A percentile compares a stretch with the other conserved stretches of the same genome.
phyloP scores from a whole-genome alignment of 2,113 vertebrate species.

The Amblyornis subalaris region DNA sequence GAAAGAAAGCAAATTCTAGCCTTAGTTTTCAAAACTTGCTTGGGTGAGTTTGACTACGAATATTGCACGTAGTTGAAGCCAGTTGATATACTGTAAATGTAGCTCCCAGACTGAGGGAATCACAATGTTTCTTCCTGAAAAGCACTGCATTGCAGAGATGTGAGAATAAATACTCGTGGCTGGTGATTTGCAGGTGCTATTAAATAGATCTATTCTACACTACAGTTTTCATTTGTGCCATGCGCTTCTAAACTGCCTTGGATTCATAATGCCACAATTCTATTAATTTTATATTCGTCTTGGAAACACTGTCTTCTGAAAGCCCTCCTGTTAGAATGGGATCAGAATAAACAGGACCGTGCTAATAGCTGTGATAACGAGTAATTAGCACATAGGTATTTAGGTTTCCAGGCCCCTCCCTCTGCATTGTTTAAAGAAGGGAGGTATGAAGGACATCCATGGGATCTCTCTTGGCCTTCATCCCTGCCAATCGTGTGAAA shows the following conservation, averaged over 20 bases:
- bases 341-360: background rate
- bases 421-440: background rate
- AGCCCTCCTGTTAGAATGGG: background rate
- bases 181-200: background rate
- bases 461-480: background rate
- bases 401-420: background rate
- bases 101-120: background rate
- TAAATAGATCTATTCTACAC: background rate
- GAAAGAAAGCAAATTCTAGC: background rate
- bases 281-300: background rate
- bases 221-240: background rate
- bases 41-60: accelerated
- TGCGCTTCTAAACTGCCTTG: background rate
- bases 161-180: background rate
- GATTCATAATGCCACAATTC: background rate
- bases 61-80: background rate
- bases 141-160: background rate
- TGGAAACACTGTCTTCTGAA: background rate
- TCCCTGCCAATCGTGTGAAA: background rate
- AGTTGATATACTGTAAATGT: background rate
- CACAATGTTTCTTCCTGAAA: background rate
- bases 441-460: background rate
- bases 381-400: background rate
- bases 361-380: background rate
- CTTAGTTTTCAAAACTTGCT: background rate